Evolutionary conservation across 1,140 invertebrate species (phyloP).

Genomic region (Zaprionus gabonicus): DNA sequence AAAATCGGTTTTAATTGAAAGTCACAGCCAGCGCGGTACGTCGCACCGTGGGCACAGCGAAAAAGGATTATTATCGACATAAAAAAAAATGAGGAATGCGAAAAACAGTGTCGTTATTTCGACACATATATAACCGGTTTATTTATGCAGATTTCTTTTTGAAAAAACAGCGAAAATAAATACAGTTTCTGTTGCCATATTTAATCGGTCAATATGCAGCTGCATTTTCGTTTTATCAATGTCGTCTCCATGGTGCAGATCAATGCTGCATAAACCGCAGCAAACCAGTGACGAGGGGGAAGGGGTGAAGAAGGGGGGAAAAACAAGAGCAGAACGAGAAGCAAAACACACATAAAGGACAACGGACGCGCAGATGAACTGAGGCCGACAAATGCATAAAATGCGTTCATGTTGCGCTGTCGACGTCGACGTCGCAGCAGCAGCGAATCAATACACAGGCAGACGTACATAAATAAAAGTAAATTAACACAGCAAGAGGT

Average conservation of each 20-base stretch:
- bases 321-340: conserved; percentile 26
- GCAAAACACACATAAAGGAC: conserved; percentile 45
- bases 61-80: conserved; percentile 13
- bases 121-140: background rate
- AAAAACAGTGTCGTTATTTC: conserved; percentile 4
- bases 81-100: conserved; percentile 1
- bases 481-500: background rate
- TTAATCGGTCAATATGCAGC: conserved; percentile 3
- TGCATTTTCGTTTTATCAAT: background rate
- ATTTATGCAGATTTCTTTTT: background rate
- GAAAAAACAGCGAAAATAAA: background rate
- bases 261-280: conserved; percentile 15
- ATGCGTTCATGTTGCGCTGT: conserved; percentile 54
- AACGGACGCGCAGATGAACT: conserved; percentile 35
- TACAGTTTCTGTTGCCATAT: background rate
- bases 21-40: conserved; percentile 19
- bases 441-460: conserved; percentile 70
- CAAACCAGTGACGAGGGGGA: background rate
- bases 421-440: conserved; percentile 3
- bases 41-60: background rate
- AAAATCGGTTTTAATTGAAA: conserved; percentile 57
- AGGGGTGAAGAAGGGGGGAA: conserved; percentile 10
- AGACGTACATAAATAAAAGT: conserved; percentile 10
- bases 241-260: conserved; percentile 13
- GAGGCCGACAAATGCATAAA: conserved; percentile 66